Conservation (phyloP, 2,797 vertebrate genomes). For the Anguilla megastoma region DNA sequence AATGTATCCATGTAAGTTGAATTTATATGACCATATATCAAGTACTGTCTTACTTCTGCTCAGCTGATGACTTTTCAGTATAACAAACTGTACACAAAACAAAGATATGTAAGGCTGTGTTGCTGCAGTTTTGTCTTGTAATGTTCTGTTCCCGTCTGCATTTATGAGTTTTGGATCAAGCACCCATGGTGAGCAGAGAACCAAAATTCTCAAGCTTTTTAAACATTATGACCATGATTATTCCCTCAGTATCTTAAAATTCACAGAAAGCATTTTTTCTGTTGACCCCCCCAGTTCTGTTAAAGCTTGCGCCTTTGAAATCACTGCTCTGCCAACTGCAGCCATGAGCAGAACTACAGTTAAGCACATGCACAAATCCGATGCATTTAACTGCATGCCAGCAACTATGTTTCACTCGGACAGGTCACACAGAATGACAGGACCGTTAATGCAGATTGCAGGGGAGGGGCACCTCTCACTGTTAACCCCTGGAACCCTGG, state of each 20-base stretch:
- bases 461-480: no score
- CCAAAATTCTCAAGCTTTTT: neutral
- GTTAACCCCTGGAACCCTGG: neutral
- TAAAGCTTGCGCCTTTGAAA: neutral
- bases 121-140: neutral
- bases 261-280: neutral
- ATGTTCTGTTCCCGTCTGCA: neutral
- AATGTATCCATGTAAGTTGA: conserved; percentile 41
- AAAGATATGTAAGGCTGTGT: neutral
- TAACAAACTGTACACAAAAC: neutral
- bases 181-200: neutral
- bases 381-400: neutral
- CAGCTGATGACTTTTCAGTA: conserved; percentile 15
- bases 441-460: no score
- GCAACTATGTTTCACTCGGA: no score
- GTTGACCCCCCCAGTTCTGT: neutral
- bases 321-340: neutral
- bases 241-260: neutral
- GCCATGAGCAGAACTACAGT: neutral
- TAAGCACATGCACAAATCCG: neutral
- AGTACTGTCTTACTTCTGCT: conserved; percentile 42
- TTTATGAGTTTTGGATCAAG: neutral
- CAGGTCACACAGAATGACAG: no score
- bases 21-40: neutral
- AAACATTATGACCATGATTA: neutral